phyloP scores from a whole-genome alignment of 64 coral and sea anemone species.

The Catalaphyllia jardinei region DNA sequence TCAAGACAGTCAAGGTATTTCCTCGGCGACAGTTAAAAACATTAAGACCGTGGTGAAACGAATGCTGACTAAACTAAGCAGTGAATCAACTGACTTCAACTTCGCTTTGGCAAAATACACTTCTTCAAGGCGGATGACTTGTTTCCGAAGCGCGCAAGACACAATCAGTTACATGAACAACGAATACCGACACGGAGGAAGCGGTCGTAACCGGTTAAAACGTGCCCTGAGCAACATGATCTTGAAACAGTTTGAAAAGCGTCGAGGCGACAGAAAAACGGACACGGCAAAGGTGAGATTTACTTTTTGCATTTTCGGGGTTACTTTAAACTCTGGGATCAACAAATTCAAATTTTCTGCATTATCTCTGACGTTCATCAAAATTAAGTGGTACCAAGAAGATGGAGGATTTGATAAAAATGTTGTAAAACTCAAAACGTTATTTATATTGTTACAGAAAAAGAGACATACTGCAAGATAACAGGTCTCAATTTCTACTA shows the following conservation, averaged over 20 bases:
- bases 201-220: too few relatives aligned
- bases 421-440: too few relatives aligned
- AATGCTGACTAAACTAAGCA: not conserved
- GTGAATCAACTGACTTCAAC: not conserved
- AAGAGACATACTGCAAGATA: too few relatives aligned
- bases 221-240: not conserved
- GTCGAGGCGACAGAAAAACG: not conserved
- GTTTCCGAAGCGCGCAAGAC: not conserved
- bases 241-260: not conserved
- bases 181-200: too few relatives aligned
- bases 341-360: too few relatives aligned
- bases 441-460: too few relatives aligned
- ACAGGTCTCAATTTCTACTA: too few relatives aligned
- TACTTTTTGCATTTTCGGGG: not conserved
- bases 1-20: not conserved
- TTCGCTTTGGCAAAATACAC: not conserved
- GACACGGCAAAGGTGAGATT: not conserved
- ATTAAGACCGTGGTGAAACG: not conserved
- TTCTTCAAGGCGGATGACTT: not conserved
- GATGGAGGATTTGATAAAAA: too few relatives aligned
- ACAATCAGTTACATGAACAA: not conserved
- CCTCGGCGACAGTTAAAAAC: not conserved
- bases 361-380: too few relatives aligned
- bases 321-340: not conserved
- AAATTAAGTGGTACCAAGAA: too few relatives aligned